These are phyloP conservation scores for Dromius quadrimaculatus DNA, from an alignment of 2,888 invertebrate species.

Conservation along the genomic window DNA sequence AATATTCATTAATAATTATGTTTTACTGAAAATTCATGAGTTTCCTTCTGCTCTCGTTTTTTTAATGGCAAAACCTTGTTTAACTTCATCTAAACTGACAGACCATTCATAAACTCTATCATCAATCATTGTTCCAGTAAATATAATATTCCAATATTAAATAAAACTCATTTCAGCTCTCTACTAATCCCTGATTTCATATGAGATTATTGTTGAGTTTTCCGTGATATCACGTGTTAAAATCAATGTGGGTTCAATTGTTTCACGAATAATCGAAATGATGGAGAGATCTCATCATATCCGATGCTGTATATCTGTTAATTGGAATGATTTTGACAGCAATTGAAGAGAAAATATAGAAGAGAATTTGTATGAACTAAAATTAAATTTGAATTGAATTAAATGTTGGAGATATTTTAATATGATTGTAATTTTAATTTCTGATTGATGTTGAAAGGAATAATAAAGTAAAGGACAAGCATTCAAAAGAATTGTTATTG, in stretches of 20 bases:
- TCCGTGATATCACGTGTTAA: constrained; percentile 16
- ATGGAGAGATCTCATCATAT: not conserved
- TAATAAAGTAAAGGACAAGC: too few species aligned
- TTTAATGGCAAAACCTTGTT: not conserved
- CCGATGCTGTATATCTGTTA: not conserved
- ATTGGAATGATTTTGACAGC: not conserved
- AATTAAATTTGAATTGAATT: too few species aligned
- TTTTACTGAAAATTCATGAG: too few species aligned
- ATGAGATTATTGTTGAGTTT: constrained; percentile 12
- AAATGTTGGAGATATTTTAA: too few species aligned
- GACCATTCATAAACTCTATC: not conserved
- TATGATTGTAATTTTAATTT: too few species aligned
- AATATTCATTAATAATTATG: too few species aligned
- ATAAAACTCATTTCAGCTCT: not conserved
- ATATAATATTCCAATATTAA: not conserved
- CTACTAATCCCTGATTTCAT: not conserved
- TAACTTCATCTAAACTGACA: not conserved
- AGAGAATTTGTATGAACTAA: too few species aligned
- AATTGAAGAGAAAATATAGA: not conserved
- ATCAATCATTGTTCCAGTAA: not conserved
- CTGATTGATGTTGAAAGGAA: too few species aligned
- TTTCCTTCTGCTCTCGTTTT: too few species aligned
- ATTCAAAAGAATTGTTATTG: too few species aligned
- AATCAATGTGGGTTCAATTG: constrained; percentile 27
- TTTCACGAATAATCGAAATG: constrained; percentile 2